Conservation (phyloP, 2,797 vertebrate genomes). For the Pteropus rufus region DNA sequence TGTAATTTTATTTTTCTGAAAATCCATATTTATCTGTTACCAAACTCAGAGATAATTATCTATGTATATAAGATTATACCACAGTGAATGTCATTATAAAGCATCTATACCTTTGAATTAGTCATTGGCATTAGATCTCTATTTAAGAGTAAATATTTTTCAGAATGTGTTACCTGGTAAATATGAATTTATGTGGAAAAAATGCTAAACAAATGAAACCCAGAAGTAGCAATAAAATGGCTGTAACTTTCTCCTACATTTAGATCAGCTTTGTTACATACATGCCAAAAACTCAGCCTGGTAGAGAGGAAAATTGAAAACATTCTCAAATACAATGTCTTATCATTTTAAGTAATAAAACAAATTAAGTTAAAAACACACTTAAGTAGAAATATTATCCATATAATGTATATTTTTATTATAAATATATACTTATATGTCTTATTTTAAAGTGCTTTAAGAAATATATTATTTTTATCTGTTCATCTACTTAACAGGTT, state of each 20-base stretch:
- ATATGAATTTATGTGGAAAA: neutral
- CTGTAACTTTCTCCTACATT: neutral
- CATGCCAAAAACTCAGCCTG: neutral
- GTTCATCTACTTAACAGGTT: too few species aligned
- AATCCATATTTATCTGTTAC: neutral
- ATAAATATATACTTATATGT: too few species aligned
- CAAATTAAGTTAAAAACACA: neutral
- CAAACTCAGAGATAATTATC: neutral
- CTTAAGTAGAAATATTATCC: neutral
- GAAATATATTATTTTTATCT: too few species aligned
- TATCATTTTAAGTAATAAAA: conserved; percentile 3
- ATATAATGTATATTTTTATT: too few species aligned
- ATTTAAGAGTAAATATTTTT: neutral
- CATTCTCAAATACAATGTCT: neutral
- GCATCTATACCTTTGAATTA: neutral
- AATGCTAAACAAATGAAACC: neutral
- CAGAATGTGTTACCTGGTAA: neutral
- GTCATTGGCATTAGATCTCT: neutral
- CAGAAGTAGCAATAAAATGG: neutral
- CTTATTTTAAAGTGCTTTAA: too few species aligned
- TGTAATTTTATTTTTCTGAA: neutral
- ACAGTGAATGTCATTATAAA: neutral
- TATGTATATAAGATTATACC: neutral
- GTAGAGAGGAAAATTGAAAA: neutral
- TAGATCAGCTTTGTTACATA: neutral